Evolutionary conservation across 2,797 vertebrate species (phyloP), one percentile per base, ranked within the genome.

Genomic region (Atherinosoma microstoma): DNA sequence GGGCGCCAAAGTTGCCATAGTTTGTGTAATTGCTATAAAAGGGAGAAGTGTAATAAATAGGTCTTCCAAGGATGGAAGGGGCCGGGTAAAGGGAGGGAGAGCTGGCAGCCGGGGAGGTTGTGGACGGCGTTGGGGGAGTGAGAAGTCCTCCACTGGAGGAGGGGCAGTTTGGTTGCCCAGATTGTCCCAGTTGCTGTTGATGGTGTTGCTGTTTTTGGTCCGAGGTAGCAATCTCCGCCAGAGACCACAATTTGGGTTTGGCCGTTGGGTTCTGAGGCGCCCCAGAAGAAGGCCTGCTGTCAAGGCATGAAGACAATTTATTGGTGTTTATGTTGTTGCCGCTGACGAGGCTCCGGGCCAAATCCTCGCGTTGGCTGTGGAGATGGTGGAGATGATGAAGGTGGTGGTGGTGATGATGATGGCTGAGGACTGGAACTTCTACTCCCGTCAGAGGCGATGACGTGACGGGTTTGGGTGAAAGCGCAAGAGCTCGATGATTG

Each of bases 11-110:
- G 96, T 96, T 98, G 91, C 97, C 96, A 93, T 99, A 99, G 96
- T 97, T 98, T 93, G 97, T 96, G 90, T 99, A 99, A 94, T 95
- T 97, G 94, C 96, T 95, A 81, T 99, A 99, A 97, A 99, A 99
- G 91, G 98, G 97, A 74, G 98, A 95, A 7, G 97, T 97, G 94
- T 99, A 99, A 93, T 99, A 99, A 94, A 99, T 97, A 91, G 96
- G 97, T 84, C 97, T 96, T 90, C 96, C 97, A 61, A 99, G 94
- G 80, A 99, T 96, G 79, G 98, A 97, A 61, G 96, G 95, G 73
- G 96, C 91, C 6, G 97, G 90, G 89, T 97, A 98, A 82, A 97
- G 95, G 66, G 96, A 94, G 84, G 92, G 91, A 67, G 92, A 88
- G 7, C 90, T 96, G 79, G 96, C 89, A 73, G 96, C 84, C 49